Conservation (phyloP, 2,113 vertebrate genomes). For the Craseonycteris thonglongyai region DNA sequence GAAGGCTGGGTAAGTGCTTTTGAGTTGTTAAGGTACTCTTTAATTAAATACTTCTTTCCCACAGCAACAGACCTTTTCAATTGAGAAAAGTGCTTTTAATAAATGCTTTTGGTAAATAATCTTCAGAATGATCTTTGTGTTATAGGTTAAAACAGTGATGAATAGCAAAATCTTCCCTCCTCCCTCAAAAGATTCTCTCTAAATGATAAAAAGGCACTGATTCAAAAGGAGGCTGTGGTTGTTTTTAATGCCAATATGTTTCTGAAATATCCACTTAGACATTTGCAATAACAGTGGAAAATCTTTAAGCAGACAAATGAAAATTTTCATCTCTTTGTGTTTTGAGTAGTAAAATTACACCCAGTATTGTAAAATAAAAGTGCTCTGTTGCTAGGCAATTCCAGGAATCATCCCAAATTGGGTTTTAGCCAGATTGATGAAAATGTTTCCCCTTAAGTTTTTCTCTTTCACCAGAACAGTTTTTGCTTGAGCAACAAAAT, state of each 20-base stretch:
- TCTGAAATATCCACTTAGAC: conserved; percentile 38
- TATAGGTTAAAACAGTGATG: conserved; percentile 9
- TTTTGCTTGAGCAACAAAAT: conserved; percentile 27
- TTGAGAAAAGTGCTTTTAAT: conserved; percentile 5
- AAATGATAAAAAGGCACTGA: conserved; percentile 29
- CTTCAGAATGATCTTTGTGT: background rate
- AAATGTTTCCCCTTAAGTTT: conserved; percentile 28
- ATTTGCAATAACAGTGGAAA: conserved; percentile 34
- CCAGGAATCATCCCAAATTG: conserved; percentile 20
- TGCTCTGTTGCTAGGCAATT: conserved; percentile 62
- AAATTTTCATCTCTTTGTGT: conserved; percentile 52
- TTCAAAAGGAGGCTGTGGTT: conserved; percentile 13
- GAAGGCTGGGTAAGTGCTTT: background rate
- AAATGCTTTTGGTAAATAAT: conserved; percentile 27
- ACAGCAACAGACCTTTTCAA: background rate
- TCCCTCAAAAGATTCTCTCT: background rate
- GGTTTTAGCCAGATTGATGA: conserved; percentile 42
- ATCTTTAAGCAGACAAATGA: conserved; percentile 50
- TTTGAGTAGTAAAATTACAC: conserved; percentile 39
- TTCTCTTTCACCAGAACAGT: background rate
- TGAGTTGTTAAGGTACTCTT: conserved; percentile 16
- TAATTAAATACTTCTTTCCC: conserved; percentile 41
- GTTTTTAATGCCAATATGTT: conserved; percentile 49
- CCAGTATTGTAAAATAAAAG: conserved; percentile 41
- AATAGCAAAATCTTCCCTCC: conserved; percentile 16